Evolutionary conservation across 2,888 invertebrate species (phyloP), one percentile per base, ranked within the genome.

Genomic region (Tachina fera): DNA sequence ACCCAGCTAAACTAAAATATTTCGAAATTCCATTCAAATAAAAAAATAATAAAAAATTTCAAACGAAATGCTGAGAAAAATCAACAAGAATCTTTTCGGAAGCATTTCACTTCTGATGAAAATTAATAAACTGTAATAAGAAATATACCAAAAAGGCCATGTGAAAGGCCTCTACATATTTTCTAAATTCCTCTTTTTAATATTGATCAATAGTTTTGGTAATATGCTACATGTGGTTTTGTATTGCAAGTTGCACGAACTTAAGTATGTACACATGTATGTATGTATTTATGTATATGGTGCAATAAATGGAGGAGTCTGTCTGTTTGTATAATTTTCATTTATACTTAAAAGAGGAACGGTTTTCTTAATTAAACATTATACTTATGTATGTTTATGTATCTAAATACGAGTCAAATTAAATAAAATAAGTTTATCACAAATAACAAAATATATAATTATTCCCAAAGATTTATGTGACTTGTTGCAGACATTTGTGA

Each of bases 201-300:
- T 51, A 51, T 68, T 68, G 16, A 58, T 47, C 45, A 47, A 31
- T 22, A 19, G 43, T 14, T 5, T 9, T 51, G 45, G 9, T 45
- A 19, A n/a, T 56, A 39, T 47, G 53, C 45, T 56, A 47, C 79
- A 79, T 79, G 71, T 65, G 47, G 79, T 65, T 71, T 79, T 63
- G 11, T 71, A 56, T 71, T 47, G 63, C 63, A 56, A 53, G 9
- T 70, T 60, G 49, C 51, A 45, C 31, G 31, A 31, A 31, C 31
- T 31, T 5, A 6, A 6, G 31, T 31, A 31, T 31, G 31, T 31
- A 31, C 31, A 31, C 31, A 31, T 31, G 31, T 31, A 31, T 6
- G 6, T 6, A 31, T 31, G 6, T 31, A n/a, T n/a, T n/a, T n/a
- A 31, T 31, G 2, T 31, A 31, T 63, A 14, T 51, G 70, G 31